These are phyloP conservation scores for Erebia epiphron DNA, from an alignment of 2,888 invertebrate species.

Conservation along the genomic window DNA sequence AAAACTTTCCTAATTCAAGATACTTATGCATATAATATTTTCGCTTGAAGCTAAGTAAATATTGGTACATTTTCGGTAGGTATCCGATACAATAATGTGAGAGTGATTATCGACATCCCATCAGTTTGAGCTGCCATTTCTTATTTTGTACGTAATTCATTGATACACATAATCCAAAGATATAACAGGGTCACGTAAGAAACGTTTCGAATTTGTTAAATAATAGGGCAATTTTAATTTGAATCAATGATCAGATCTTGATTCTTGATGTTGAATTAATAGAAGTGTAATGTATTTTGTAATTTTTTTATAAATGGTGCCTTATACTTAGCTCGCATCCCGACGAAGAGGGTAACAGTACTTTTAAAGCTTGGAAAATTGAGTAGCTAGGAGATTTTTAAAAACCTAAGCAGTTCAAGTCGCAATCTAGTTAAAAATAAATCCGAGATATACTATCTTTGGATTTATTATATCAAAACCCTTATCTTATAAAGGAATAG, in stretches of 20 bases:
- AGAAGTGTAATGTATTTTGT: too few relatives aligned
- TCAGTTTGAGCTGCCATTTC: neutral
- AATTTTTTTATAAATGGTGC: too few relatives aligned
- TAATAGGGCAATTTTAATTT: too few relatives aligned
- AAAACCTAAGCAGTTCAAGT: neutral
- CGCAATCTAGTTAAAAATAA: neutral
- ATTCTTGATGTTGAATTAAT: too few relatives aligned
- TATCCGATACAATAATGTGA: neutral
- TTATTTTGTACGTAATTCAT: neutral
- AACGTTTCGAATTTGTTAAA: neutral
- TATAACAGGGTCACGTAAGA: neutral
- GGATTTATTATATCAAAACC: neutral
- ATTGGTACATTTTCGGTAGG: conserved; percentile 13
- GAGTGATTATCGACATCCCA: conserved; percentile 5
- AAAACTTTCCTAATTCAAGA: neutral
- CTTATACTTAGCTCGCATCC: too few relatives aligned
- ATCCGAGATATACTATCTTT: neutral
- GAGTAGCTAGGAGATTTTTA: too few relatives aligned
- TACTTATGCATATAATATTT: neutral
- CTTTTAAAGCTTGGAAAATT: too few relatives aligned
- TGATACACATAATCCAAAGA: conserved; percentile 9
- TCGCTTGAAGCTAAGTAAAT: conserved; percentile 17
- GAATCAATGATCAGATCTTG: too few relatives aligned
- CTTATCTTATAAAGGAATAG: conserved; percentile 1
- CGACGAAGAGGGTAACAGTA: too few relatives aligned